phyloP scores from a whole-genome alignment of 2,797 vertebrate genomes.

The Poeciliopsis presidionis region DNA sequence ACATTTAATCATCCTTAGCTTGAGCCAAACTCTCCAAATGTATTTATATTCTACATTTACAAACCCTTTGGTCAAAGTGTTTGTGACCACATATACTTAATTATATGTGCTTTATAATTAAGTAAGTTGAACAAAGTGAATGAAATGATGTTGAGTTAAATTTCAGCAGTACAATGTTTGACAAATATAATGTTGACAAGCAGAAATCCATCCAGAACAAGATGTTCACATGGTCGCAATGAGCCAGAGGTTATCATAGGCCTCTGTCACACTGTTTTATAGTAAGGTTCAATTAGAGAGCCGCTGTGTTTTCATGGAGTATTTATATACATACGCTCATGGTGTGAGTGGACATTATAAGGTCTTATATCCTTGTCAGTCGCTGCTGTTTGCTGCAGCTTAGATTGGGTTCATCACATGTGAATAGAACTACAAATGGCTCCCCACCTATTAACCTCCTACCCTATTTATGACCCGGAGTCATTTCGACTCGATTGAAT shows the following conservation, averaged over 20 bases:
- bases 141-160: not conserved
- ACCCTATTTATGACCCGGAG: constrained; percentile 77
- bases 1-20: not conserved
- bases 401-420: constrained; percentile 68
- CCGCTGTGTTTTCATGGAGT: not conserved
- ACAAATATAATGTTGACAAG: not conserved
- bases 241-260: not conserved
- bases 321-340: not conserved
- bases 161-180: not conserved
- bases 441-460: constrained; percentile 73
- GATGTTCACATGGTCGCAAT: not conserved
- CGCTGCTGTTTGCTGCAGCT: constrained; percentile 50
- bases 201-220: not conserved
- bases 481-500: constrained; percentile 80
- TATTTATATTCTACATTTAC: not conserved
- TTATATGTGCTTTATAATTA: not conserved
- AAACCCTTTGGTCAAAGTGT: not conserved
- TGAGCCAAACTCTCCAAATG: not conserved
- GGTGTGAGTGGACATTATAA: not conserved
- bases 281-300: not conserved
- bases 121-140: not conserved
- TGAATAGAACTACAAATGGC: constrained; percentile 60
- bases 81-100: too few relatives aligned
- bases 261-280: not conserved
- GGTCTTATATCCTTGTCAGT: constrained; percentile 31